A percentile compares a stretch with the other conserved stretches of the same genome.
Conservation (phyloP, 2,888 invertebrate genomes). For the Noctua janthe region DNA sequence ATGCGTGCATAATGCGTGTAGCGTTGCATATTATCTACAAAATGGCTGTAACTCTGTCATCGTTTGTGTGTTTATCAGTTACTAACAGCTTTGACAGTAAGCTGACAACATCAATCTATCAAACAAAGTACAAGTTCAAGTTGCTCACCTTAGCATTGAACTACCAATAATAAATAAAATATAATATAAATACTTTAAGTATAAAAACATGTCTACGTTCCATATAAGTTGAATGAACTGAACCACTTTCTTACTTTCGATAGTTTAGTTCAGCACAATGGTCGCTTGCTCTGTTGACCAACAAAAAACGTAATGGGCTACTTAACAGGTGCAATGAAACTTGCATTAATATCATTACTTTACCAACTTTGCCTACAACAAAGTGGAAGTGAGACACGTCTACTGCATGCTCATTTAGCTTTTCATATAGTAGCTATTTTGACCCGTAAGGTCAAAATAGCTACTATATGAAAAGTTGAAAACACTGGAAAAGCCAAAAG, state of each 20-base stretch:
- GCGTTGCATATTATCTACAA: neutral
- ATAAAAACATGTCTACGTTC: constrained; percentile 53
- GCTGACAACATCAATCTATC: constrained; percentile 3
- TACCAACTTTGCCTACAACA: neutral
- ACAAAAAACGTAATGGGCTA: constrained; percentile 61
- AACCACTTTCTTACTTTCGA: constrained; percentile 68
- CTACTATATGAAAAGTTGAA: neutral
- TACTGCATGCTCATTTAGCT: neutral
- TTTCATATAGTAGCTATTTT: no score
- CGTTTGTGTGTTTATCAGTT: neutral
- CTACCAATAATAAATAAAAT: constrained; percentile 18
- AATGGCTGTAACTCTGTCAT: neutral
- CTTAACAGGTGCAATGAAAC: constrained; percentile 7
- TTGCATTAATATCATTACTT: neutral
- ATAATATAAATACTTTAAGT: constrained; percentile 13
- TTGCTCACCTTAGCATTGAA: constrained; percentile 18
- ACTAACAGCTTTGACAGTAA: constrained; percentile 8
- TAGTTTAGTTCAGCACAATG: constrained; percentile 47
- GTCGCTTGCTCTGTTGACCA: constrained; percentile 62
- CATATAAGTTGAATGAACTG: constrained; percentile 39
- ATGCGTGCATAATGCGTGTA: no score
- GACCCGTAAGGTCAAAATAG: neutral
- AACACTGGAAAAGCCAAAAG: neutral
- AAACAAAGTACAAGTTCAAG: constrained; percentile 3
- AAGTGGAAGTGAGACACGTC: neutral